Evolutionary conservation across 2,113 vertebrate species (phyloP).

Genomic region (Amphiprion ocellaris): DNA sequence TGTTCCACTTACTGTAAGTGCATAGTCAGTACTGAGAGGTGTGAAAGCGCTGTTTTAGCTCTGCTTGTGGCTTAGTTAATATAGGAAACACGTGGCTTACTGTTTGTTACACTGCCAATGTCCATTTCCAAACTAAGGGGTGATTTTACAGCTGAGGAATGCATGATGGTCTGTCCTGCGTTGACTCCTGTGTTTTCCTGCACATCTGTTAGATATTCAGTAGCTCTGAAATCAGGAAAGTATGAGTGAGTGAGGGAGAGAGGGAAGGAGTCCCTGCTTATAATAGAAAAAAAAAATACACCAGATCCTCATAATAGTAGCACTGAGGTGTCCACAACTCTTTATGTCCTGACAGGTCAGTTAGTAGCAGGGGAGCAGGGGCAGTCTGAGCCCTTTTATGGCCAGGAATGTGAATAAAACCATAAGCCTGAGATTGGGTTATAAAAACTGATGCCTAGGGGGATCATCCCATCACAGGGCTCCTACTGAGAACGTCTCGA

Average conservation of each 20-base stretch:
- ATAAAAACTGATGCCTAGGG: constrained; percentile 24
- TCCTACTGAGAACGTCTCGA: not conserved
- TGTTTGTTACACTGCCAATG: constrained; percentile 17
- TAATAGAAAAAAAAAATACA: not conserved
- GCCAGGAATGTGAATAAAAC: constrained; percentile 65
- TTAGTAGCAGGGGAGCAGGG: constrained; percentile 27
- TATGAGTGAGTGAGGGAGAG: not conserved
- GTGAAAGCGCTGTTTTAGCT: constrained; percentile 7
- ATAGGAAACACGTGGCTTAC: constrained; percentile 27
- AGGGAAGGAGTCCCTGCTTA: not conserved
- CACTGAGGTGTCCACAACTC: constrained; percentile 27
- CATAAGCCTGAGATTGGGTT: constrained; percentile 27
- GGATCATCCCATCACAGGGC: constrained; percentile 31
- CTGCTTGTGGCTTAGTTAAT: not conserved
- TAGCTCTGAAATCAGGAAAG: constrained; percentile 53
- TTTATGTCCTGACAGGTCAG: constrained; percentile 32
- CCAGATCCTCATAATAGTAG: constrained; percentile 1
- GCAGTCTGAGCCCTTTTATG: constrained; percentile 33
- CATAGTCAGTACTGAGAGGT: not conserved
- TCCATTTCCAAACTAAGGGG: not conserved
- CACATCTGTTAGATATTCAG: constrained; percentile 76
- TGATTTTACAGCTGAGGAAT: constrained; percentile 55
- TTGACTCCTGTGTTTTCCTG: constrained; percentile 26
- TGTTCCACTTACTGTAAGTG: not conserved
- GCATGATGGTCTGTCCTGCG: constrained; percentile 30